phyloP scores from a whole-genome alignment of 2,888 invertebrate genomes.

The Bugula neritina region DNA sequence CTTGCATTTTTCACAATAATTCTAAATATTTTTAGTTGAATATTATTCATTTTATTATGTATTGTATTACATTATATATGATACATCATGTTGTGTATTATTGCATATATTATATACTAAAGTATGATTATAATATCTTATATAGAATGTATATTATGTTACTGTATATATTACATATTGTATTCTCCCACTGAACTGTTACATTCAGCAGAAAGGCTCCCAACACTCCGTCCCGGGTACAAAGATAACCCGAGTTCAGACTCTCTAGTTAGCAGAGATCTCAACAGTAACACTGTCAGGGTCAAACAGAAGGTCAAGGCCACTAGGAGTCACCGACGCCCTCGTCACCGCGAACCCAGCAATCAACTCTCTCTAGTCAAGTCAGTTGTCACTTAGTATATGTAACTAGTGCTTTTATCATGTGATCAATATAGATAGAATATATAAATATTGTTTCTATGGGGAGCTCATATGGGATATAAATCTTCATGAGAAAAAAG shows the following conservation, averaged over 20 bases:
- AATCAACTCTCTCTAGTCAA: slow-evolving; percentile 18
- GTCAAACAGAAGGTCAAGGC: slow-evolving; percentile 15
- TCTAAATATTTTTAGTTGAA: no score
- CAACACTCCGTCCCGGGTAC: neutral
- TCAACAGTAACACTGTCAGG: slow-evolving; percentile 24
- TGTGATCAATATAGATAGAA: no score
- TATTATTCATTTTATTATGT: no score
- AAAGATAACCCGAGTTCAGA: slow-evolving; percentile 19
- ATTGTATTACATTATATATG: no score
- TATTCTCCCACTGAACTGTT: neutral
- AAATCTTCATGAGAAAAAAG: no score
- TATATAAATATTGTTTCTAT: no score
- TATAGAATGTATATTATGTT: neutral
- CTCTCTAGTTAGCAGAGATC: slow-evolving; percentile 21
- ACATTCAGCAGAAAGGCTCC: slow-evolving; percentile 1
- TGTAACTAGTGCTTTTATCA: no score
- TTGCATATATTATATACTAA: no score
- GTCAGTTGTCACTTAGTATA: neutral
- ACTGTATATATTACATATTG: neutral
- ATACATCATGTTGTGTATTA: no score
- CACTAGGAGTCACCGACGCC: neutral
- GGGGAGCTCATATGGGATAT: no score
- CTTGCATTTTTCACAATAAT: no score
- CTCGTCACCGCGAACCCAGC: neutral
- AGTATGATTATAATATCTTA: no score